Conservation (phyloP, 2,797 vertebrate species). For the Euthynnus affinis region DNA sequence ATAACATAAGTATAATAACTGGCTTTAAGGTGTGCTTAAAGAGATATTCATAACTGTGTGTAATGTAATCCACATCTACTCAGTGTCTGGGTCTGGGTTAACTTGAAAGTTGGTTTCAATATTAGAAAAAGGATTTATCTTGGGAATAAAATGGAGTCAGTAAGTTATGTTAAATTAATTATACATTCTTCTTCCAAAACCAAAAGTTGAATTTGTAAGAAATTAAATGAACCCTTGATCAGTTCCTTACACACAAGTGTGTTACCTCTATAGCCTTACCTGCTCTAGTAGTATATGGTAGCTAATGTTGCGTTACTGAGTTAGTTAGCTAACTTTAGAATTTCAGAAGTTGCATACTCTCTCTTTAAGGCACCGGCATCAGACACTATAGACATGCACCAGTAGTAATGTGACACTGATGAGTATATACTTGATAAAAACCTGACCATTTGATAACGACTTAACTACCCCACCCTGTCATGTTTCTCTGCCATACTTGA, state of each 20-base stretch:
- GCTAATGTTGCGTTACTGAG: too few relatives aligned
- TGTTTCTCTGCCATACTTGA: neutral
- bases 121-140: neutral
- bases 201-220: neutral
- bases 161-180: neutral
- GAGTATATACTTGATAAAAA: neutral
- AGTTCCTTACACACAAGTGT: neutral
- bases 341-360: too few relatives aligned
- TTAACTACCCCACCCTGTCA: neutral
- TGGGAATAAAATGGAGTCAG: neutral
- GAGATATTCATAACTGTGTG: constrained; percentile 1
- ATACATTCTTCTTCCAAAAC: neutral
- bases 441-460: neutral
- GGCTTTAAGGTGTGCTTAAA: neutral
- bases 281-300: too few relatives aligned
- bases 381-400: neutral
- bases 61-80: neutral
- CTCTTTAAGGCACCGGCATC: neutral
- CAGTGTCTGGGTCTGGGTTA: neutral
- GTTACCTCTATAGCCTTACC: too few relatives aligned
- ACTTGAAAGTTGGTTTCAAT: neutral
- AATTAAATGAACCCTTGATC: neutral
- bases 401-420: neutral
- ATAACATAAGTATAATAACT: neutral
- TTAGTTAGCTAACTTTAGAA: too few relatives aligned